Evolutionary conservation across 2,797 vertebrate genomes (phyloP), one percentile per base, ranked within the genome.

Genomic region (Sus cebifrons): DNA sequence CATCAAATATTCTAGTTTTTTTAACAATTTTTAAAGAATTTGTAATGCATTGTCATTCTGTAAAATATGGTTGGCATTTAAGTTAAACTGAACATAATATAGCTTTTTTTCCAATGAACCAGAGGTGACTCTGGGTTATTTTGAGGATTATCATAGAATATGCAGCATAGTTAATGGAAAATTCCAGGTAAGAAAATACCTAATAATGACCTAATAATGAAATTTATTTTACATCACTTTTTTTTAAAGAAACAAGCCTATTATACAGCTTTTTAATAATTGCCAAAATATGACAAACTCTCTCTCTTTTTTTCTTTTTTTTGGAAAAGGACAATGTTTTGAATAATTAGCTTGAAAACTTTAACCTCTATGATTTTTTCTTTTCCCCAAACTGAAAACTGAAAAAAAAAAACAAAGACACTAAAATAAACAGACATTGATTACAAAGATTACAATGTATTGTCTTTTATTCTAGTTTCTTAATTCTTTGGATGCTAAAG

Each of bases 401-500:
- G 58, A 64, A 92, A 60, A 73, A 32, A 32, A 87, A 36, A 52
- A 62, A 49, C 16, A 85, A 54, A 91, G 20, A 54, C 9, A 70
- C 7, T 67, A 81, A 92, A 44, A 27, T 44, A 91, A 79, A 85
- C 71, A 29, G 79, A 86, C 89, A 0, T 95, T 92, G 67, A 83
- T 54, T 87, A 12, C 56, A 96, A 92, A 91, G 29, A 89, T 96
- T 89, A 97, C 15, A 96, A 10, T 93, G 56, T 96, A 25, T 40
- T 98, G 44, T 92, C 95, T 97, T 64, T 96, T 95, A 56, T 98
- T 95, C 36, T 98, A 99, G 99, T 99, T 99, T 98, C 97, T 99
- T 89, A 99, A 98, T n/a, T 99, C 99, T 91, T 98, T 99, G 98
- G 99, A 99, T 98, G 98, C 99, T 93, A 99, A 98, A 98, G 99